Conservation (phyloP, 2,888 invertebrate genomes). For the Brenthis hecate region DNA sequence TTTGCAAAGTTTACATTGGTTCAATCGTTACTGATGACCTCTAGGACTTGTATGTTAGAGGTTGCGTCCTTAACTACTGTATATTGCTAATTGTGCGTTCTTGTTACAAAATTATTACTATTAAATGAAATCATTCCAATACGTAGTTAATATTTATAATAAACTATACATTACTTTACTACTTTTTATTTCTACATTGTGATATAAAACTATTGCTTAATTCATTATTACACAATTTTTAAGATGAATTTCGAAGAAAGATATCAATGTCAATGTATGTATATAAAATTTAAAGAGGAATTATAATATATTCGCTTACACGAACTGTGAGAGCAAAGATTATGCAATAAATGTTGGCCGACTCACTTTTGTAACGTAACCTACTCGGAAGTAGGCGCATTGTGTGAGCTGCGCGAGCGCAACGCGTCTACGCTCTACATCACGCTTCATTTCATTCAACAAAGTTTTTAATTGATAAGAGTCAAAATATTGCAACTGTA, state of each 20-base stretch:
- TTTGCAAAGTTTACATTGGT: slow-evolving; percentile 3
- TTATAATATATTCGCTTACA: slow-evolving; percentile 21
- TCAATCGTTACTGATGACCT: slow-evolving; percentile 1
- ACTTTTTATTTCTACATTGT: no score
- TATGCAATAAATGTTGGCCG: slow-evolving; percentile 64
- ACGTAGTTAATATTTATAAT: no score
- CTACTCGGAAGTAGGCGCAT: slow-evolving; percentile 57
- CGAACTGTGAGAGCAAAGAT: slow-evolving; percentile 46
- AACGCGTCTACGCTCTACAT: slow-evolving; percentile 28
- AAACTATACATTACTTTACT: no score
- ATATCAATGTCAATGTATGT: no score
- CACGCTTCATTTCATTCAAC: slow-evolving; percentile 31
- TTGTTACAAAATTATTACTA: not conserved
- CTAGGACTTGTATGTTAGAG: slow-evolving; percentile 12
- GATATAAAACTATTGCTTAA: no score
- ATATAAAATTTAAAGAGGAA: not conserved
- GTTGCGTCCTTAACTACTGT: slow-evolving; percentile 16
- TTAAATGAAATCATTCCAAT: not conserved
- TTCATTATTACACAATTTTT: no score
- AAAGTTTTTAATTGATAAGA: slow-evolving; percentile 7
- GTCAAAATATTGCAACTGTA: not conserved
- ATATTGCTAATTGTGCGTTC: not conserved
- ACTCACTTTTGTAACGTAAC: slow-evolving; percentile 49
- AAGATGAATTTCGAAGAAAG: no score
- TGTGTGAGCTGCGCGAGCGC: slow-evolving; percentile 34